These are phyloP conservation scores for Oncorhynchus nerka DNA, from an alignment of 2,113 vertebrate species.

Conservation along the genomic window DNA sequence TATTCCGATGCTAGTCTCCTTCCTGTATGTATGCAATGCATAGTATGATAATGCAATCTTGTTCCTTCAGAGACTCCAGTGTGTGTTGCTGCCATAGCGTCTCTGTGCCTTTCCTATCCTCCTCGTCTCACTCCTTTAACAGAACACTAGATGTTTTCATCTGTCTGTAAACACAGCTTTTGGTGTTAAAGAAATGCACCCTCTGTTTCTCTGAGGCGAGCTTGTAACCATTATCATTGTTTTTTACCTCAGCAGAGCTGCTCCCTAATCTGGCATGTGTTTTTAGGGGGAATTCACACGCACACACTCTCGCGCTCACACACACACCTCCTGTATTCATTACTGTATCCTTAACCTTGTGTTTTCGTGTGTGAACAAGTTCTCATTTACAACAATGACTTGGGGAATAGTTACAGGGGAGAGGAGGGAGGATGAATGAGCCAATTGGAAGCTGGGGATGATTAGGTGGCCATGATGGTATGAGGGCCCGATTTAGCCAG, in stretches of 20 bases:
- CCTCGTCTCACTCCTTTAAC: slow-evolving; percentile 1
- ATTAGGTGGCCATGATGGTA: too few species aligned
- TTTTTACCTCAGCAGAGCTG: background rate
- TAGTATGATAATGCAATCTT: background rate
- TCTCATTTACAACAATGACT: too few species aligned
- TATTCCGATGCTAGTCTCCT: background rate
- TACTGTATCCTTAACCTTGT: too few species aligned
- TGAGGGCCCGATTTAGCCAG: too few species aligned
- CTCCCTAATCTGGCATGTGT: too few species aligned
- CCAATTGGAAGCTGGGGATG: too few species aligned
- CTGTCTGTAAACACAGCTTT: background rate
- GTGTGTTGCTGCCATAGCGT: background rate
- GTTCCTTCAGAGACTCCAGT: background rate
- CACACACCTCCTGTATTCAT: too few species aligned
- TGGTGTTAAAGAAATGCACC: background rate
- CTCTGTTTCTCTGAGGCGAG: slow-evolving; percentile 10
- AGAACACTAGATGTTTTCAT: slow-evolving; percentile 36
- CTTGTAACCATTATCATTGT: slow-evolving; percentile 20
- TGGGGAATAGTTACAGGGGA: too few species aligned
- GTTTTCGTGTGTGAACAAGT: too few species aligned
- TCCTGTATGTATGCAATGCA: background rate
- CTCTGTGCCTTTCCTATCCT: background rate
- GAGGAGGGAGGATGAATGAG: too few species aligned
- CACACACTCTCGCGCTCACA: too few species aligned
- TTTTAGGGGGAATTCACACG: too few species aligned